phyloP scores from a whole-genome alignment of 2,888 invertebrate species.

The Mythimna lalbum region DNA sequence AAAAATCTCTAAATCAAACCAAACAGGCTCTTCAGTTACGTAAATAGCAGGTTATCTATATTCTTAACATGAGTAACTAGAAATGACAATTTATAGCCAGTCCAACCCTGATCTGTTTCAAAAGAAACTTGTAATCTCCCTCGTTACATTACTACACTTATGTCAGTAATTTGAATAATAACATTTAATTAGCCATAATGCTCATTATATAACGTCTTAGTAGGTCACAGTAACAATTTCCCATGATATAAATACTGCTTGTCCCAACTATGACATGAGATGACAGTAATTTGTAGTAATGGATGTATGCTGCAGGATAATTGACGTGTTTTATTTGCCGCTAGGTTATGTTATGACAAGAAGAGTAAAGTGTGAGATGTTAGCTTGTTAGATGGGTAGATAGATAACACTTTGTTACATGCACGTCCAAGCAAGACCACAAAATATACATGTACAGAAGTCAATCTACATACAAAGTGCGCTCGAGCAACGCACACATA shows the following conservation, averaged over 20 bases:
- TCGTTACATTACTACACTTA: constrained; percentile 25
- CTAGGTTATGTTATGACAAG: neutral
- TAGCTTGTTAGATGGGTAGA: neutral
- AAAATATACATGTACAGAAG: too few relatives aligned
- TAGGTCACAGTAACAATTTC: constrained; percentile 34
- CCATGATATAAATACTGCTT: constrained; percentile 36
- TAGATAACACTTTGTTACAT: too few relatives aligned
- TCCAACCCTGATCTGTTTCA: constrained; percentile 30
- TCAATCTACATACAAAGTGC: too few relatives aligned
- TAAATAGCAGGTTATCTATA: neutral
- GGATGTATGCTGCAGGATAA: neutral
- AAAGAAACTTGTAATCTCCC: constrained; percentile 31
- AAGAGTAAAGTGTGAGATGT: too few relatives aligned
- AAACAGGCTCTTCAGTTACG: neutral
- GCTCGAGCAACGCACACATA: too few relatives aligned
- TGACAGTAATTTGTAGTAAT: constrained; percentile 41
- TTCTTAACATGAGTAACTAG: neutral
- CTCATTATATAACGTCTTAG: constrained; percentile 39
- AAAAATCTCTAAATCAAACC: neutral
- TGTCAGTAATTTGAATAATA: constrained; percentile 31
- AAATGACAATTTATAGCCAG: neutral
- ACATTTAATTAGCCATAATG: constrained; percentile 44
- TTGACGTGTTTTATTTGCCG: neutral
- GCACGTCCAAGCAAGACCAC: neutral
- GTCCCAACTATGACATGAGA: constrained; percentile 9